Evolutionary conservation across 2,797 vertebrate genomes (phyloP).

Genomic region (Macropodus opercularis): DNA sequence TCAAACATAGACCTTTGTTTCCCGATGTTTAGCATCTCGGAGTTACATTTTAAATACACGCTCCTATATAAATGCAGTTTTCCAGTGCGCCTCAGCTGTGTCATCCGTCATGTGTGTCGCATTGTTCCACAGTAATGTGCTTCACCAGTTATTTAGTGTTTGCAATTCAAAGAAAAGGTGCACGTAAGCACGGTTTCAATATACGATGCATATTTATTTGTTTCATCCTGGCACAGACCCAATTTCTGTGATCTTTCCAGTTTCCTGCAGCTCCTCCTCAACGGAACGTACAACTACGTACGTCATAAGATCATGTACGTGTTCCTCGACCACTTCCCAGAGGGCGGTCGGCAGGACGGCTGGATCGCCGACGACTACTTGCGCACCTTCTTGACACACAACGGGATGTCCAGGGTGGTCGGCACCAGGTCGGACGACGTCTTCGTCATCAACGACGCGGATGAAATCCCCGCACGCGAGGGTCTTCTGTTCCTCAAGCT

Average conservation of each 20-base stretch:
- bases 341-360: slow-evolving; percentile 93
- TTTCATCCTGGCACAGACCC: neutral
- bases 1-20: slow-evolving; percentile 25
- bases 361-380: slow-evolving; percentile 99
- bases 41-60: neutral
- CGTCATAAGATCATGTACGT: slow-evolving; percentile 95
- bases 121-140: neutral
- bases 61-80: neutral
- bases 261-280: slow-evolving; percentile 90
- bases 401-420: slow-evolving; percentile 87
- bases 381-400: slow-evolving; percentile 92
- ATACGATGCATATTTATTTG: too few species aligned
- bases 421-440: slow-evolving; percentile 88
- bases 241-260: slow-evolving; percentile 35
- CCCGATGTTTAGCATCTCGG: neutral
- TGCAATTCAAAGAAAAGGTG: too few species aligned
- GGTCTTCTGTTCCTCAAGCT: slow-evolving; percentile 96
- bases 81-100: neutral
- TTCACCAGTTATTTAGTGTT: neutral
- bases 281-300: slow-evolving; percentile 93
- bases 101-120: neutral
- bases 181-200: too few species aligned
- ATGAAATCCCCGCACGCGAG: slow-evolving; percentile 93
- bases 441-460: slow-evolving; percentile 96
- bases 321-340: slow-evolving; percentile 96